phyloP scores from a whole-genome alignment of 1,140 invertebrate species.

The Carcinoscorpius rotundicauda region DNA sequence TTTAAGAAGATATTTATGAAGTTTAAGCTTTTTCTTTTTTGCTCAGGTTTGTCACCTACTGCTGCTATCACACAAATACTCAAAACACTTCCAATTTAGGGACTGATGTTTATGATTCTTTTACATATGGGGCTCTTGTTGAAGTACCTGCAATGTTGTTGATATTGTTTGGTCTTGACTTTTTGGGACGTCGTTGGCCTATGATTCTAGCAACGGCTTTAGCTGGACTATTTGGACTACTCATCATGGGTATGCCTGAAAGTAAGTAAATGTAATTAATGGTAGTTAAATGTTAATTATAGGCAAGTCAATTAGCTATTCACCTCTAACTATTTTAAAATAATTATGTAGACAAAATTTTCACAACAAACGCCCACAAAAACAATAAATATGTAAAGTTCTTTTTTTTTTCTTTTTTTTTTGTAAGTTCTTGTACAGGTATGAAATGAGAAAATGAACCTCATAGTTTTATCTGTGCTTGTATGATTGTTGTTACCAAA shows the following conservation, averaged over 20 bases:
- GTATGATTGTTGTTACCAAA: no score
- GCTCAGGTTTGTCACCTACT: slow-evolving; percentile 18
- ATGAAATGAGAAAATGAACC: no score
- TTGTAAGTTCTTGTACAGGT: no score
- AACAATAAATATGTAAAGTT: no score
- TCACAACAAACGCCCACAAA: no score
- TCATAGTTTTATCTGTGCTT: no score
- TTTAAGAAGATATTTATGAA: no score
- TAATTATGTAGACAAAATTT: no score
- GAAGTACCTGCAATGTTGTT: slow-evolving; percentile 24
- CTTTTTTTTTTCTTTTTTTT: no score
- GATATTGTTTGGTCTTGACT: slow-evolving; percentile 24
- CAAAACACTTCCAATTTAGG: slow-evolving; percentile 22
- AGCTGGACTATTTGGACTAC: slow-evolving; percentile 29
- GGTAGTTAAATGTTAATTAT: no score
- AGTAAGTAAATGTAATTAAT: slow-evolving; percentile 2
- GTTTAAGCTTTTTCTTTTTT: not conserved
- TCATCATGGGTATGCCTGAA: slow-evolving; percentile 26
- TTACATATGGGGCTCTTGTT: slow-evolving; percentile 19
- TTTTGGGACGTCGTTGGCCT: slow-evolving; percentile 30
- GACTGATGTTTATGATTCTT: slow-evolving; percentile 20
- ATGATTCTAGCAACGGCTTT: slow-evolving; percentile 25
- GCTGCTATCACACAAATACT: slow-evolving; percentile 20
- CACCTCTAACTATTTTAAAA: no score
- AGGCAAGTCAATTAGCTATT: no score